Evolutionary conservation across 2,113 vertebrate species (phyloP).

Genomic region (Aix galericulata): DNA sequence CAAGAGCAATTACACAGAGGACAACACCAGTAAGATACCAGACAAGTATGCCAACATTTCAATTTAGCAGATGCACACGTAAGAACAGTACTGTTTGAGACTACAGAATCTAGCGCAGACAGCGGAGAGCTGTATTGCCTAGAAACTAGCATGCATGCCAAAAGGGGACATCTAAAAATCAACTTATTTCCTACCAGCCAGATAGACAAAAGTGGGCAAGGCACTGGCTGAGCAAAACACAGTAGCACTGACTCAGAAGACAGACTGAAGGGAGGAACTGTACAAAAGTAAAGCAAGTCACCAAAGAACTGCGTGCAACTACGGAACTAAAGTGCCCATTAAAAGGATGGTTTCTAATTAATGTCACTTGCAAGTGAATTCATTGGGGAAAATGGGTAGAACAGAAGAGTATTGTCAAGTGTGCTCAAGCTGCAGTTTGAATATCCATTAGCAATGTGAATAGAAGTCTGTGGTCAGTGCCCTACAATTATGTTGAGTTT

Average conservation of each 20-base stretch:
- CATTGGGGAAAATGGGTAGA: slow-evolving; percentile 18
- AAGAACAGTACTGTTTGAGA: background rate
- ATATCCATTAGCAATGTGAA: slow-evolving; percentile 45
- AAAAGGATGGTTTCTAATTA: slow-evolving; percentile 20
- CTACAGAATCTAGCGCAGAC: background rate
- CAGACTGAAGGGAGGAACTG: background rate
- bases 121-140: background rate
- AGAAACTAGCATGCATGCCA: background rate
- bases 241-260: background rate
- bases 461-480: slow-evolving; percentile 22
- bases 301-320: background rate
- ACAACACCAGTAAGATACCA: background rate
- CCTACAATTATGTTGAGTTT: background rate
- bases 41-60: background rate
- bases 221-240: background rate
- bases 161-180: background rate
- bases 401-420: slow-evolving; percentile 17
- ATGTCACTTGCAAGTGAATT: slow-evolving; percentile 18
- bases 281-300: background rate
- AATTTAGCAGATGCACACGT: background rate
- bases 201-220: background rate
- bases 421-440: background rate
- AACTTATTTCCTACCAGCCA: background rate
- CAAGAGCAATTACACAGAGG: background rate
- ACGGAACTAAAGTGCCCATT: background rate